Conservation (phyloP, 2,113 vertebrate genomes). For the Aegithalos caudatus region DNA sequence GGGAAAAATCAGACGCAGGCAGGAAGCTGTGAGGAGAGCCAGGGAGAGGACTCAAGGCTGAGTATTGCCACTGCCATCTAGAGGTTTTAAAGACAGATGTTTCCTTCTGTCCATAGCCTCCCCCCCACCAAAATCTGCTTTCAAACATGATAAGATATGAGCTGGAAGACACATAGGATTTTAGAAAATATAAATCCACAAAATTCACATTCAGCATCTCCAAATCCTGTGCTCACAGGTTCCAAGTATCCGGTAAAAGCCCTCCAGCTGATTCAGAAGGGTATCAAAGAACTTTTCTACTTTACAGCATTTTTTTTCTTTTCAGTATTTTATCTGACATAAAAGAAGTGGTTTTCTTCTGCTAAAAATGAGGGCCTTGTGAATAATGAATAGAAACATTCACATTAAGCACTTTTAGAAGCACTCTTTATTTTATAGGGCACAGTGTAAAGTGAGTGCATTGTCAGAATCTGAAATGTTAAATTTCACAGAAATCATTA, state of each 20-base stretch:
- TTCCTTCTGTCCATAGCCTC: neutral
- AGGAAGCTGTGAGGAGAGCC: neutral
- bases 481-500: neutral
- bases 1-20: neutral
- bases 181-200: neutral
- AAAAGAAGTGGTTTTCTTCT: neutral
- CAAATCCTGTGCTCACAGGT: neutral
- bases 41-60: neutral
- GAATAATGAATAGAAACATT: neutral
- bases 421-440: neutral
- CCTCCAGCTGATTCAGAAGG: neutral
- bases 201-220: neutral
- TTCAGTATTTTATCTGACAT: neutral
- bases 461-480: neutral
- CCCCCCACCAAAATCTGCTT: neutral
- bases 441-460: neutral
- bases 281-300: neutral
- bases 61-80: constrained; percentile 68
- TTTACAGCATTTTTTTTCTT: neutral
- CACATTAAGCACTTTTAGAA: neutral
- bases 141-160: neutral
- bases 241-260: neutral
- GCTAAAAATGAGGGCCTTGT: neutral
- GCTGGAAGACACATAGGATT: neutral
- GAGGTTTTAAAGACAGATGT: constrained; percentile 6